Evolutionary conservation across 2,888 invertebrate species (phyloP).

Genomic region (Stegana nigrithorax): DNA sequence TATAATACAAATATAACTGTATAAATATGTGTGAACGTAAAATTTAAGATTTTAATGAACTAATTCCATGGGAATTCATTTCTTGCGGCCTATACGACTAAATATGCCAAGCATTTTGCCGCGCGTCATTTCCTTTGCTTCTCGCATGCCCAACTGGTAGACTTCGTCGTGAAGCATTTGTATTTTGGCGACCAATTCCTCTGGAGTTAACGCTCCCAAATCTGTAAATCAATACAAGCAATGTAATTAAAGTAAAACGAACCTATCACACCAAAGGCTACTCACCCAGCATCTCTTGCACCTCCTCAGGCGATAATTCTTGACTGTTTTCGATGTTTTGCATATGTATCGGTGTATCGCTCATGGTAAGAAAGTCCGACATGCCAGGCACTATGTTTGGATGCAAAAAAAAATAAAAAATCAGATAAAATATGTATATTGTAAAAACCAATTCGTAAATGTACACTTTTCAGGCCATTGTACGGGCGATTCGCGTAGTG

Average conservation of each 20-base stretch:
- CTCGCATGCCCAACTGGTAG: conserved; percentile 93
- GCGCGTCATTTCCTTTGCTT: conserved; percentile 95
- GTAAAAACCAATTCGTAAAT: too few species aligned
- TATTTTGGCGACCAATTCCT: conserved; percentile 90
- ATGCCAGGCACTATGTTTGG: conserved; percentile 83
- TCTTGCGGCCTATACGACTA: conserved; percentile 46
- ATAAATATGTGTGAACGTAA: neutral
- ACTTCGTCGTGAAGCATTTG: conserved; percentile 94
- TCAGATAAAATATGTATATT: neutral
- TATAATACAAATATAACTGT: neutral
- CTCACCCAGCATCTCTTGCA: conserved; percentile 83
- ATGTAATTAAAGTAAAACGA: conserved; percentile 16
- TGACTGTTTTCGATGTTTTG: conserved; percentile 76
- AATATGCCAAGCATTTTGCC: conserved; percentile 94
- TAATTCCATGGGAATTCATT: too few species aligned
- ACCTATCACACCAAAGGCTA: conserved; percentile 51
- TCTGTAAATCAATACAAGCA: conserved; percentile 70
- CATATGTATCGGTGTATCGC: conserved; percentile 70
- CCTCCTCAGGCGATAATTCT: conserved; percentile 79
- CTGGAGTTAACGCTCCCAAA: conserved; percentile 79
- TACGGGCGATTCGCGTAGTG: conserved; percentile 93
- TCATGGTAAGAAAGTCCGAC: conserved; percentile 82
- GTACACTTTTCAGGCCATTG: conserved; percentile 96
- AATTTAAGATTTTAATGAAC: neutral
- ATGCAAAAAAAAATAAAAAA: neutral